Percentiles rank a stretch among this genome's conserved stretches.
These are phyloP conservation scores for Syrrhaptes paradoxus DNA, from an alignment of 2,113 vertebrate species.

Conservation along the genomic window DNA sequence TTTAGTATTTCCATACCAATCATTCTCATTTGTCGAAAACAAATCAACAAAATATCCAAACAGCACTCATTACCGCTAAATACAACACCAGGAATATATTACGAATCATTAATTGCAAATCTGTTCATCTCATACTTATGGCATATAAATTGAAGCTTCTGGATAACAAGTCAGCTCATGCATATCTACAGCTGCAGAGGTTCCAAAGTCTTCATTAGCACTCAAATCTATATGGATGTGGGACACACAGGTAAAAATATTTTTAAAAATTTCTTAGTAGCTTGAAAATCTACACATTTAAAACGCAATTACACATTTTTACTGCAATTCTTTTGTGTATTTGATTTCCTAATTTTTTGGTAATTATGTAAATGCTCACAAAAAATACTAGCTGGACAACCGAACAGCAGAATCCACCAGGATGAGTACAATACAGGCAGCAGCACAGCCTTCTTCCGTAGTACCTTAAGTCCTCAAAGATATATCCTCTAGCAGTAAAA, in stretches of 20 bases:
- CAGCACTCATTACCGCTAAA: neutral
- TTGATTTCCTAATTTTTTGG: neutral
- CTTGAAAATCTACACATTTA: neutral
- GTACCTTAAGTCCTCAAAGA: neutral
- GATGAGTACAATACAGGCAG: neutral
- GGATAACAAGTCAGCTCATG: neutral
- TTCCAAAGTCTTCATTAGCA: neutral
- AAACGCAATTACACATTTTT: neutral
- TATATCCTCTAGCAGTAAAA: neutral
- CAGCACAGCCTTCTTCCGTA: neutral
- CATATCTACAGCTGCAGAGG: neutral
- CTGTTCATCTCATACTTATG: neutral
- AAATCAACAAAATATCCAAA: neutral
- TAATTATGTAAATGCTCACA: neutral
- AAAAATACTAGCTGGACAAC: neutral
- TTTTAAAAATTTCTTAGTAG: neutral
- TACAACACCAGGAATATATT: neutral
- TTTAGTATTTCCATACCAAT: neutral
- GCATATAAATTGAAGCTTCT: accelerated
- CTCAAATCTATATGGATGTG: neutral
- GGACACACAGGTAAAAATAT: neutral
- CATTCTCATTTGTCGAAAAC: neutral
- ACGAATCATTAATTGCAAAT: neutral
- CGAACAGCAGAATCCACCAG: neutral
- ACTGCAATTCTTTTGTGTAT: neutral